Percentiles rank a stretch among this genome's conserved stretches.
These are phyloP conservation scores for Pogonomyrmex barbatus DNA, from an alignment of 1,140 invertebrate species.

Conservation along the genomic window DNA sequence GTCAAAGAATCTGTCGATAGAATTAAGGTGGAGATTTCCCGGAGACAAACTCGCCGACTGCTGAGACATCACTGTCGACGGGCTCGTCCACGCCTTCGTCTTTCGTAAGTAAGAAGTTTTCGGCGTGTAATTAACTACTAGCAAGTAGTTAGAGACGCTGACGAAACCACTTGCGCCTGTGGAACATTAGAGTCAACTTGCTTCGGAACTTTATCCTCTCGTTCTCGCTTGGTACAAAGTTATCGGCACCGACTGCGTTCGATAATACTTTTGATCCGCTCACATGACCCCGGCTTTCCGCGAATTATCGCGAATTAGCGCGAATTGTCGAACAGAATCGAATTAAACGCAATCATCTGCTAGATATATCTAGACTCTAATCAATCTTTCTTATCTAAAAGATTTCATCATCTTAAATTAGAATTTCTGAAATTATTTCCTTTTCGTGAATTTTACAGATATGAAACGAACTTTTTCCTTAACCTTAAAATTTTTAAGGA, in stretches of 20 bases:
- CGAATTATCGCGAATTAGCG: slow-evolving; percentile 35
- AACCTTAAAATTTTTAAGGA: neutral
- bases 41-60: slow-evolving; percentile 16
- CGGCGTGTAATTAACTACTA: slow-evolving; percentile 68
- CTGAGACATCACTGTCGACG: slow-evolving; percentile 65
- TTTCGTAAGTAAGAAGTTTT: slow-evolving; percentile 72
- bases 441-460: neutral
- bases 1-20: slow-evolving; percentile 38
- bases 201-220: slow-evolving; percentile 60
- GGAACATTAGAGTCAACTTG: slow-evolving; percentile 69
- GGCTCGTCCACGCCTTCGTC: slow-evolving; percentile 45
- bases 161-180: slow-evolving; percentile 56
- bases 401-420: neutral
- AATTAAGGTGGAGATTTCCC: slow-evolving; percentile 15
- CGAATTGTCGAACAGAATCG: neutral
- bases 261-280: slow-evolving; percentile 57
- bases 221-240: slow-evolving; percentile 36
- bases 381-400: neutral
- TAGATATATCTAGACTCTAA: neutral
- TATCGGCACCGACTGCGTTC: slow-evolving; percentile 22
- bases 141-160: slow-evolving; percentile 67
- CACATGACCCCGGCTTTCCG: neutral
- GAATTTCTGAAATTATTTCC: neutral
- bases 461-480: neutral
- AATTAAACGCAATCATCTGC: slow-evolving; percentile 3